Base-by-base conservation (phyloP, 2,113 vertebrate genomes). In the Megaleporinus macrocephalus region DNA sequence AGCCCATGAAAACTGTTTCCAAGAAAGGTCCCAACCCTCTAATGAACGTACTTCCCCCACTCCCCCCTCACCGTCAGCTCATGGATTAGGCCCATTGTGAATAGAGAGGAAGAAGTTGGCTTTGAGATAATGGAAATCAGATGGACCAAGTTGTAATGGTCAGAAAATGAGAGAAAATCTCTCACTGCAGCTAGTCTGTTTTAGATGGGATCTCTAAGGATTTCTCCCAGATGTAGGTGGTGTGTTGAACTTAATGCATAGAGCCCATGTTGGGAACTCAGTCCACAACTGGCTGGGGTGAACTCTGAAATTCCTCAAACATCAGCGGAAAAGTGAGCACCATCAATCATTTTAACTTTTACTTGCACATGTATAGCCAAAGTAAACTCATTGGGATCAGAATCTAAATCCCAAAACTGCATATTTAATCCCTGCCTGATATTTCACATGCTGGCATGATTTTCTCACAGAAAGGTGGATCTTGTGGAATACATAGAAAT, bases 31-130 rank as follows among this genome's bases (percentile, higher is more conserved):
- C 90, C 61, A 15, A 74, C 82, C 85, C 74, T 82, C 89, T 94
- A 92, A 93, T 27, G 88, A 94, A 90, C 91, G 93, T 90, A 90
- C 78, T 81, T 85, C 84, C 89, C 89, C 87, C 83, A 77, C 80
- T 85, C 84, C 89, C 89, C 87, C 83, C 53, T 15, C 51, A 2
- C 2, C 5, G 81, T 80, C 68, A 82, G 65, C 24, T 81, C 30
- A 22, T 78, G 68, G 62, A 44, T 10, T 47, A 12, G 55, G 30
- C 63, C 71, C 61, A 83, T 59, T 76, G 47, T 65, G 53, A 83
- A 81, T 59, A 49, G 36, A 74, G 59, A 59, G 63, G 53, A 65
- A 66, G 68, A 66, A 69, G 69, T 70, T 75, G 62, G 63, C n/a
- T 61, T 71, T 70, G 63, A 22, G 57, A 30, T 81, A 78, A 61